Evolutionary conservation across 2,113 vertebrate genomes (phyloP).

Genomic region (Equus przewalskii): DNA sequence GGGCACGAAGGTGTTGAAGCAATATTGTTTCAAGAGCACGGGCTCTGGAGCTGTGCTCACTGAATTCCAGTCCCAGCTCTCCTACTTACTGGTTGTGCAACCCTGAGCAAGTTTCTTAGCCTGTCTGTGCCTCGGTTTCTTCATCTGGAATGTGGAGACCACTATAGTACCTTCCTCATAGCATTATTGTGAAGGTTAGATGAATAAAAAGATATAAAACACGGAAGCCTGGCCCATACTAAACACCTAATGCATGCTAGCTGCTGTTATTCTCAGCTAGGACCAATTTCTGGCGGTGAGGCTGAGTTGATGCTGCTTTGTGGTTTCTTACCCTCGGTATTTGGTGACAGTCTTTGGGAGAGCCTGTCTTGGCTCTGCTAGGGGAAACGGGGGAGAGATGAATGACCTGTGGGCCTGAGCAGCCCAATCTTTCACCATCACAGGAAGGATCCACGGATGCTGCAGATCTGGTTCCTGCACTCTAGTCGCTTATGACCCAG

Average conservation of each 20-base stretch:
- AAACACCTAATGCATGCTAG: neutral
- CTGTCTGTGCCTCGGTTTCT: neutral
- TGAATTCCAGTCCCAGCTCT: neutral
- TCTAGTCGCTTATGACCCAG: neutral
- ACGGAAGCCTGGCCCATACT: neutral
- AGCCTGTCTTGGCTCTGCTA: neutral
- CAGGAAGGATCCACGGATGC: neutral
- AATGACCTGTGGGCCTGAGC: rapidly evolving
- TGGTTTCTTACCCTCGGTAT: neutral
- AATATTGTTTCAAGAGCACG: neutral
- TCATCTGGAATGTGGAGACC: neutral
- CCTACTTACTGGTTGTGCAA: neutral
- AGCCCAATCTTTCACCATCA: neutral
- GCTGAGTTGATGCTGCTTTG: neutral
- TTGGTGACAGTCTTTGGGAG: neutral
- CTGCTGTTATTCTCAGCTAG: neutral
- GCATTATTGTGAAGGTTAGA: neutral
- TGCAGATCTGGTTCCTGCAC: neutral
- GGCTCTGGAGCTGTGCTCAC: neutral
- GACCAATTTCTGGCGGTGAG: neutral
- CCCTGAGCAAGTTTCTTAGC: neutral
- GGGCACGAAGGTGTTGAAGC: rapidly evolving
- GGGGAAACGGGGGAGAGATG: neutral
- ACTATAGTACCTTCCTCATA: neutral
- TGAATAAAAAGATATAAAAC: neutral